Evolutionary conservation across 2,797 vertebrate genomes (phyloP).

Genomic region (Chelonia mydas): DNA sequence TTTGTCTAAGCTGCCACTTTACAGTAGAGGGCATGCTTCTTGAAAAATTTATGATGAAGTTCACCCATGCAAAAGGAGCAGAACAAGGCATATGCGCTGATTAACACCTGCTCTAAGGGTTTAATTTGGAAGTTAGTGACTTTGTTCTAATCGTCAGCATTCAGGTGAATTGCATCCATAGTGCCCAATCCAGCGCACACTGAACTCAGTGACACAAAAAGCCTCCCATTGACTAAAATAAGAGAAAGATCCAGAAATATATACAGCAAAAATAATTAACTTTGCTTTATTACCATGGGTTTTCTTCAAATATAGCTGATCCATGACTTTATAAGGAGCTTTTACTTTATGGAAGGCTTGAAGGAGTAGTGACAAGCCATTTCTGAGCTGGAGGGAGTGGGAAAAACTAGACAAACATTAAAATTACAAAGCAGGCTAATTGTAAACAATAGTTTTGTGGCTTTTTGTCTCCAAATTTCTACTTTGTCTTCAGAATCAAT

Average conservation of each 20-base stretch:
- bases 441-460: background rate
- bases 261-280: background rate
- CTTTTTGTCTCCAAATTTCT: background rate
- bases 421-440: background rate
- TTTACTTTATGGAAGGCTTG: background rate
- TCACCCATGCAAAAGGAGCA: background rate
- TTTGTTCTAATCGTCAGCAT: background rate
- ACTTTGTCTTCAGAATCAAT: background rate
- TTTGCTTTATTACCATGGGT: background rate
- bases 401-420: background rate
- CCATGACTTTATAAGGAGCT: background rate
- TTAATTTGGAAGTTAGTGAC: rapidly evolving
- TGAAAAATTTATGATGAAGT: background rate
- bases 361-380: background rate
- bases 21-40: background rate
- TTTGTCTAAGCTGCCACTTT: background rate
- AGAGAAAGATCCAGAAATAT: background rate
- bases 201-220: background rate
- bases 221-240: background rate
- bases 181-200: background rate
- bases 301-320: background rate
- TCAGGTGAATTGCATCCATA: background rate
- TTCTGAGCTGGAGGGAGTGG: background rate
- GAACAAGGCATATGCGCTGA: rapidly evolving
- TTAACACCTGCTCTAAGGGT: background rate